These are phyloP conservation scores for Steatornis caripensis DNA, from an alignment of 2,113 vertebrate species.

Conservation along the genomic window DNA sequence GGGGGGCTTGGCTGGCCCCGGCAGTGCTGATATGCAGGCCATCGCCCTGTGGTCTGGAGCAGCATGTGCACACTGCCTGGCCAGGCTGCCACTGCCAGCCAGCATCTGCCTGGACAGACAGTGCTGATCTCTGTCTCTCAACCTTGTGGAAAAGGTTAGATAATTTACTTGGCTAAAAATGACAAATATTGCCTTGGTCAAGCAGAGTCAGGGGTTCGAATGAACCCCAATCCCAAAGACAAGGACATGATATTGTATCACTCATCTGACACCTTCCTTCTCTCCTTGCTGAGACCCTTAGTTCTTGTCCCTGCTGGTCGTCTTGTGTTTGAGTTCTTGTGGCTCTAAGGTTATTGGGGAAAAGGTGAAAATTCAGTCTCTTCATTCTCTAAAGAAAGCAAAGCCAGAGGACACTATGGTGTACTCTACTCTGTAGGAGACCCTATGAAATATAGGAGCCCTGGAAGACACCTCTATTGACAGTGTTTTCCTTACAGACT, in stretches of 20 bases:
- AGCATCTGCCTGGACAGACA: not conserved
- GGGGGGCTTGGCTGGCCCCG: not conserved
- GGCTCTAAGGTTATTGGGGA: not conserved
- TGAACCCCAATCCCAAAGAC: not conserved
- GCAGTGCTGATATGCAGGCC: not conserved
- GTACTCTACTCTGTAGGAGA: not conserved
- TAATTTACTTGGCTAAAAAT: not conserved
- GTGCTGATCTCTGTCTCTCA: fast-evolving
- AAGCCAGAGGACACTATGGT: not conserved
- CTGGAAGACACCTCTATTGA: not conserved
- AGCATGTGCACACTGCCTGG: fast-evolving
- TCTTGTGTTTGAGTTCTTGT: not conserved
- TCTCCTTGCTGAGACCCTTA: not conserved
- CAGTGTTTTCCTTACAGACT: not conserved
- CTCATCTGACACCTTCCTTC: not conserved
- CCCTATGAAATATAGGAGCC: not conserved
- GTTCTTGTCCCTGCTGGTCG: not conserved
- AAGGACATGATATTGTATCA: not conserved
- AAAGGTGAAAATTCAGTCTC: not conserved
- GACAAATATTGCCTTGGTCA: not conserved
- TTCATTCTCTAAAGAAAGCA: not conserved
- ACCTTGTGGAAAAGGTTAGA: not conserved
- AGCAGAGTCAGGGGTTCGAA: fast-evolving
- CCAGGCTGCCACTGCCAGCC: not conserved
- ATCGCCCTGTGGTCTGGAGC: fast-evolving